Percentiles rank a stretch among this genome's conserved stretches.
Conservation (phyloP, 2,888 invertebrate genomes). For the Cosmorhoe ocellata region DNA sequence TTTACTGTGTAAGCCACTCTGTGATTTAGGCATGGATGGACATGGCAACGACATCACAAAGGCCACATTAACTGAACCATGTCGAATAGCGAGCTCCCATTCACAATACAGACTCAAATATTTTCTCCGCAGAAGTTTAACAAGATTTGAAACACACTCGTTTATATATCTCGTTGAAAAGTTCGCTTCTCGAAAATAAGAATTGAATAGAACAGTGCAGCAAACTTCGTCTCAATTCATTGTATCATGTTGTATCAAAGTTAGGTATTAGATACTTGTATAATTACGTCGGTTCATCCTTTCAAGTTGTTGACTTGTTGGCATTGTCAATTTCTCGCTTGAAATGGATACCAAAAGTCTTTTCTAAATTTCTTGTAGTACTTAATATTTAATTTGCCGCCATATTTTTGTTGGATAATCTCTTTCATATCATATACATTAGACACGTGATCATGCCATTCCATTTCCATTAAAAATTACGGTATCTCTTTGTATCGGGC, state of each 20-base stretch:
- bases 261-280: no score
- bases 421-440: no score
- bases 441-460: no score
- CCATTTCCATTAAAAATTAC: conserved; percentile 18
- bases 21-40: conserved; percentile 9
- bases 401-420: no score
- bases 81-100: conserved; percentile 26
- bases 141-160: conserved; percentile 37
- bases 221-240: conserved; percentile 48
- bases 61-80: conserved; percentile 33
- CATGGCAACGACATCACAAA: conserved; percentile 32
- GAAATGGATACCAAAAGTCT: conserved; percentile 9
- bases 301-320: conserved; percentile 17
- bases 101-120: conserved; percentile 15
- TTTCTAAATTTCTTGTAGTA: conserved; percentile 11
- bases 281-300: conserved; percentile 15
- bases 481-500: conserved; percentile 20
- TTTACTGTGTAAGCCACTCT: conserved; percentile 21
- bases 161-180: conserved; percentile 41
- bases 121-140: conserved; percentile 18
- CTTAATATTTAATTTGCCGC: no score
- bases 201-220: conserved; percentile 39
- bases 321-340: conserved; percentile 10
- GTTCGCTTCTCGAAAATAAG: conserved; percentile 40
- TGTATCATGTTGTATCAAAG: conserved; percentile 47